These are phyloP conservation scores for Drosophila nr. fundita DNA, from an alignment of 2,888 invertebrate genomes.

Conservation along the genomic window DNA sequence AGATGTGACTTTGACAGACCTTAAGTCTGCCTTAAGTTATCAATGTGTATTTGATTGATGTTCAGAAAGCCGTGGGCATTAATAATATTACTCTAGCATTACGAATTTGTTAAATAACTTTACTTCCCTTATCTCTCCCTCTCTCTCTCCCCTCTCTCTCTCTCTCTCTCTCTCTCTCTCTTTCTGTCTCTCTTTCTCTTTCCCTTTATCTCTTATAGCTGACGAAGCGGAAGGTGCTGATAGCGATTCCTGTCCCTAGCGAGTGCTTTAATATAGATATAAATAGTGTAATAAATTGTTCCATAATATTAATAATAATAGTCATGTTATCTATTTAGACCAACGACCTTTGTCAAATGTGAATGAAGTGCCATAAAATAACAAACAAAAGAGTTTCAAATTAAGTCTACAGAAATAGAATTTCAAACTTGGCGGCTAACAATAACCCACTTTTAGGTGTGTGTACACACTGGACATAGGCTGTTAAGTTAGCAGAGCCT, in stretches of 20 bases:
- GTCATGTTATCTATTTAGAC: not conserved
- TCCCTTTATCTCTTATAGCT: constrained; percentile 40
- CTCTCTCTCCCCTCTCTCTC: constrained; percentile 14
- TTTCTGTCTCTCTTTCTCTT: constrained; percentile 8
- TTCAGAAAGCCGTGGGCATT: constrained; percentile 19
- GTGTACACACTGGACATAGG: constrained; percentile 38
- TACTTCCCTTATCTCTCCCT: constrained; percentile 5
- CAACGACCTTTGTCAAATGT: constrained; percentile 5
- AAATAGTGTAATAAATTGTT: constrained; percentile 21
- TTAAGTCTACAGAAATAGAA: not conserved
- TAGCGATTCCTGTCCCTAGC: constrained; percentile 49
- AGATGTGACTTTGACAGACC: constrained; percentile 31
- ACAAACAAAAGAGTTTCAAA: not conserved
- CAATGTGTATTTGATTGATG: constrained; percentile 27
- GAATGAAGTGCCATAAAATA: constrained; percentile 11
- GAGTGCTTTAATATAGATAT: not conserved
- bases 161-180: constrained; percentile 2
- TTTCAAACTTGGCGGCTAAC: constrained; percentile 1
- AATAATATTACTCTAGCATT: not conserved
- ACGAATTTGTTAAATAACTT: constrained; percentile 15
- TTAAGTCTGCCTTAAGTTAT: constrained; percentile 20
- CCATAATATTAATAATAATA: not conserved
- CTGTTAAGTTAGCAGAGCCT: constrained; percentile 26
- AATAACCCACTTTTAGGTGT: not conserved
- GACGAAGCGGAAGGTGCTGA: constrained; percentile 73